These are phyloP conservation scores for Drosophila phalerata DNA, from an alignment of 2,888 invertebrate genomes.

Conservation along the genomic window DNA sequence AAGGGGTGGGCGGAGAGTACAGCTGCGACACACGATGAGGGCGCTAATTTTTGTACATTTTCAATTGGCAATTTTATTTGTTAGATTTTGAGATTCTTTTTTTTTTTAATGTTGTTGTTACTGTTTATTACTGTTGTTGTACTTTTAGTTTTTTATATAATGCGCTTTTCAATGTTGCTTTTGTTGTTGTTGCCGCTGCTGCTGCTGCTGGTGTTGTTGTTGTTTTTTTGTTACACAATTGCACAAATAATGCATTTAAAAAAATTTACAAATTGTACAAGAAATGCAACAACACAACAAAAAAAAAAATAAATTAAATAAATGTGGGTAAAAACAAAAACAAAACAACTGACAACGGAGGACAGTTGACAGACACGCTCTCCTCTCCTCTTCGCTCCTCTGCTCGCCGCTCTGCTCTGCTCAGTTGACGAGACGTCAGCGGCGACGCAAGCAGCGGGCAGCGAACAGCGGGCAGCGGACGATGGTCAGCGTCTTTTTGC, in stretches of 20 bases:
- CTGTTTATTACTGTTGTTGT: conserved; percentile 9
- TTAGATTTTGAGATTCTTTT: conserved; percentile 38
- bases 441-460: conserved; percentile 18
- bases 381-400: not conserved
- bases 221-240: conserved; percentile 55
- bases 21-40: conserved; percentile 22
- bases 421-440: conserved; percentile 7
- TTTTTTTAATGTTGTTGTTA: conserved; percentile 23
- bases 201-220: conserved; percentile 4
- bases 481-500: conserved; percentile 25
- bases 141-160: conserved; percentile 48
- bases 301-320: conserved; percentile 14
- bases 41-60: conserved; percentile 39
- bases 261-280: conserved; percentile 30
- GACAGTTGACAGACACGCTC: not conserved
- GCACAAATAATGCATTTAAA: conserved; percentile 40
- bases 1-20: not conserved
- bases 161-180: conserved; percentile 35
- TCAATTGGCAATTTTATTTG: conserved; percentile 52
- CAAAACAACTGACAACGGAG: conserved; percentile 35
- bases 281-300: not conserved
- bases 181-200: conserved; percentile 24
- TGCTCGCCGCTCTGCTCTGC: not conserved
- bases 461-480: not conserved
- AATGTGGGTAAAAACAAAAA: conserved; percentile 43